phyloP scores from a whole-genome alignment of 2,797 vertebrate genomes.

The Rallus crepitans region DNA sequence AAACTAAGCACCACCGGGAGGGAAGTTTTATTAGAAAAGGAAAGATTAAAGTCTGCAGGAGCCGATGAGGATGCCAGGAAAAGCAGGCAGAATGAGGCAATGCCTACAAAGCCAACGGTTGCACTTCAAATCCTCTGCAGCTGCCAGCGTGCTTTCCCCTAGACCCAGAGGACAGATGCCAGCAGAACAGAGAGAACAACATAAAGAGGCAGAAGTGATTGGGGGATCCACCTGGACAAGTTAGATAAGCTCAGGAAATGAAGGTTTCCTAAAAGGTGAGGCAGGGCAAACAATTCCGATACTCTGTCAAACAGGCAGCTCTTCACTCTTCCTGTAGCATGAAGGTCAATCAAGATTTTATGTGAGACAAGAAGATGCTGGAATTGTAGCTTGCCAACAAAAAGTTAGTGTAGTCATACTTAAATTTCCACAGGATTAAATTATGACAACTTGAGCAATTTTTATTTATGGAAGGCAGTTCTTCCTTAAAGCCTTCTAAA shows the following conservation, averaged over 20 bases:
- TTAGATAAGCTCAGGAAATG: neutral
- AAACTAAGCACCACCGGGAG: neutral
- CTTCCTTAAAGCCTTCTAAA: slow-evolving; percentile 4
- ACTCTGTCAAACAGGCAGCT: neutral
- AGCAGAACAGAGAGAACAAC: neutral
- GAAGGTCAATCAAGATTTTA: neutral
- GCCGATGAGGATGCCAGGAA: neutral
- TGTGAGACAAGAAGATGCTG: neutral
- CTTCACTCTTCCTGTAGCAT: neutral
- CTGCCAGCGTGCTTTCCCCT: neutral
- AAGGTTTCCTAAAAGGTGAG: neutral
- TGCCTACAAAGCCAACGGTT: neutral
- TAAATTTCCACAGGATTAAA: neutral
- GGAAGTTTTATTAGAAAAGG: neutral
- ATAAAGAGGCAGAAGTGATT: neutral
- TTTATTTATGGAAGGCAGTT: neutral
- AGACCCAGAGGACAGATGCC: neutral
- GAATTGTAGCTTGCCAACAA: neutral
- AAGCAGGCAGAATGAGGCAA: neutral
- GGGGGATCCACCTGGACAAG: neutral
- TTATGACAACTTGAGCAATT: neutral
- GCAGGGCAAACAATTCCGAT: neutral
- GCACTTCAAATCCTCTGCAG: neutral
- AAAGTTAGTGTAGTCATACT: neutral
- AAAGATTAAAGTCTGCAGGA: neutral